Evolutionary conservation across 2,113 vertebrate genomes (phyloP), one percentile per base, ranked within the genome.

Genomic region (Anas platyrhynchos): DNA sequence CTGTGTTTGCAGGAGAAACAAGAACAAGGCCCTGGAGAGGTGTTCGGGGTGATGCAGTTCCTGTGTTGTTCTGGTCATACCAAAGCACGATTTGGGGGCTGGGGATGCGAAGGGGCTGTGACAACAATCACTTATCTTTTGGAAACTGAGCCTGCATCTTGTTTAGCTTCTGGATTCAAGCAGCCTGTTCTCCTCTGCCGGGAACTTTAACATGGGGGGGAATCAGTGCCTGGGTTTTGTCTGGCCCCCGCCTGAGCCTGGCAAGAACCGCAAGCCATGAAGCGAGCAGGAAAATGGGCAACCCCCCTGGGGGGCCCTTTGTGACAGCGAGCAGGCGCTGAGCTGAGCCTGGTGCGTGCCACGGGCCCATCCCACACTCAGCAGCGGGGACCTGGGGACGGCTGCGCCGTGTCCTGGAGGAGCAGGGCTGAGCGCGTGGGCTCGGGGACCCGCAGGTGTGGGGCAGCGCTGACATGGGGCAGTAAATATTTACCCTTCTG

Each of bases 1-100:
- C 67, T 90, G 85, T 93, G 88, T 96, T 96, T 96, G 83, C 16
- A 77, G 92, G 85, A 71, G 83, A 88, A 97, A 94, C 55, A 88
- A 15, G 27, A 32, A 62, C 3, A 4, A 58, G 86, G 68, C 13
- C 68, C 8, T 44, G 0, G 6, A 11, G 73, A 21, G 0, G 4
- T 0, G 0, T 0, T 36, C 0, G 3, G 63, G 38, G 62, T 68
- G 71, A 29, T 52, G 74, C 62, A 21, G 1, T 58, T 76, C 48
- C 29, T 29, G 5, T 44, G 6, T 56, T 44, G 6, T 56, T 16
- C 16, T 0, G 0, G 22, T 36, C 13, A 6, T 15, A 2, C 20
- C 6, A 21, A 34, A 25, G 75, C 31, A 3, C 0, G 1, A 5
- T 62, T 62, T 52, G 3, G 2, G 32, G 54, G 9, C 38, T 4